Conservation (phyloP, 2,797 vertebrate genomes). For the Melanotaenia nigrans region DNA sequence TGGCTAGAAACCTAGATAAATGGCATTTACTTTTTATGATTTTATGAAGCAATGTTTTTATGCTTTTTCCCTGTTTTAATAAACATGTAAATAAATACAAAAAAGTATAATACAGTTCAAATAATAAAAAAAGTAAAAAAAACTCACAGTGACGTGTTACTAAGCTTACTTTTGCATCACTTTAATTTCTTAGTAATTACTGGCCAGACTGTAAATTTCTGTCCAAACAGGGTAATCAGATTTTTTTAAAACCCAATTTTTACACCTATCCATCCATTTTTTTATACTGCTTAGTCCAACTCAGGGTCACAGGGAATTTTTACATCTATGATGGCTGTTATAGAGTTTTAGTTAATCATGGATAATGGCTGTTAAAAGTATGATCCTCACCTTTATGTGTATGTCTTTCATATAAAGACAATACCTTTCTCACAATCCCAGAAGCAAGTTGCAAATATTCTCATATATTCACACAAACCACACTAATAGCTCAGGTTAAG, state of each 20-base stretch:
- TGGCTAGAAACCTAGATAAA: not conserved
- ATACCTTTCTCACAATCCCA: not conserved
- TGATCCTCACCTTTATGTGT: not conserved
- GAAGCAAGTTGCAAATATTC: not conserved
- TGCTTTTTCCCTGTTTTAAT: not conserved
- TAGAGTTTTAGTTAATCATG: not conserved
- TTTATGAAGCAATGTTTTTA: not conserved
- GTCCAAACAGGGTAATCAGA: not conserved
- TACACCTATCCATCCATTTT: no score
- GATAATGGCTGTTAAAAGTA: not conserved
- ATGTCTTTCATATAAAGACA: not conserved
- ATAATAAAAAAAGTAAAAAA: not conserved
- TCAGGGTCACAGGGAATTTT: not conserved
- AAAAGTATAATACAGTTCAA: no score
- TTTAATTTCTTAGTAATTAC: not conserved
- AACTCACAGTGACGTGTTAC: not conserved
- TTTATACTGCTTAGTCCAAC: no score
- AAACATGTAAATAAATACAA: not conserved
- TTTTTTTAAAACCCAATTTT: no score
- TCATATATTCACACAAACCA: not conserved
- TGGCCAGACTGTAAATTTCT: not conserved
- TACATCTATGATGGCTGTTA: not conserved
- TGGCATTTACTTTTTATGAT: not conserved
- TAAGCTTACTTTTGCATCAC: not conserved
- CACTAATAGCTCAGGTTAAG: not conserved